Conservation (phyloP, 2,113 vertebrate species). For the Fulica atra region DNA sequence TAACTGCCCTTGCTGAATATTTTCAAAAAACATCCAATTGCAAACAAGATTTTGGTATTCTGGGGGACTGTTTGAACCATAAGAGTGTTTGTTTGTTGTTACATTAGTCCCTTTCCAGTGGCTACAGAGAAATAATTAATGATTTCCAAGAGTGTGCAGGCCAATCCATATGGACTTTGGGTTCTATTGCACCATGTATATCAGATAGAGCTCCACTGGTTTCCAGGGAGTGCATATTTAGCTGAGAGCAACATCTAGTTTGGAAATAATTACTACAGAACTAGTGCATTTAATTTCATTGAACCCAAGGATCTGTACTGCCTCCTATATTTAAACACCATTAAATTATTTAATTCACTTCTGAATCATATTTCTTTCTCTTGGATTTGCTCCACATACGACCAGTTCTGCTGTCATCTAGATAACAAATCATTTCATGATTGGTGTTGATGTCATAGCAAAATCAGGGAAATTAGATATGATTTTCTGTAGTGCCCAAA, state of each 20-base stretch:
- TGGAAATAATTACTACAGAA: neutral
- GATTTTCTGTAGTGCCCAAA: constrained; percentile 18
- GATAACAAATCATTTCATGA: constrained; percentile 13
- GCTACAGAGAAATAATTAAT: neutral
- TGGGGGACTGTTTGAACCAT: neutral
- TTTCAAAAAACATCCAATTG: neutral
- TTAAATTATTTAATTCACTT: constrained; percentile 22
- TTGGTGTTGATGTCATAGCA: constrained; percentile 14
- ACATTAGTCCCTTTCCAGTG: neutral
- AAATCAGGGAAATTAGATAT: constrained; percentile 9
- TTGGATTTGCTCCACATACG: constrained; percentile 5
- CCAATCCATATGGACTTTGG: neutral
- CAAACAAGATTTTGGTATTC: neutral
- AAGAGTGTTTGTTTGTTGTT: neutral
- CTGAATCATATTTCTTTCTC: constrained; percentile 8
- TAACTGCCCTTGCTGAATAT: neutral
- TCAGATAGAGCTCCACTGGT: neutral
- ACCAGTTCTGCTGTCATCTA: neutral
- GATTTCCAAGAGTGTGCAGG: neutral
- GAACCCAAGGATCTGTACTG: neutral
- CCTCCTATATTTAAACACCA: neutral
- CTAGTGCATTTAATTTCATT: neutral
- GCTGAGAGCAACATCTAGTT: neutral
- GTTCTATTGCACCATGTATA: neutral
- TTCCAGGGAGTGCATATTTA: neutral